Evolutionary conservation across 2,113 vertebrate species (phyloP), one percentile per base, ranked within the genome.

Genomic region (Aptenodytes forsteri): DNA sequence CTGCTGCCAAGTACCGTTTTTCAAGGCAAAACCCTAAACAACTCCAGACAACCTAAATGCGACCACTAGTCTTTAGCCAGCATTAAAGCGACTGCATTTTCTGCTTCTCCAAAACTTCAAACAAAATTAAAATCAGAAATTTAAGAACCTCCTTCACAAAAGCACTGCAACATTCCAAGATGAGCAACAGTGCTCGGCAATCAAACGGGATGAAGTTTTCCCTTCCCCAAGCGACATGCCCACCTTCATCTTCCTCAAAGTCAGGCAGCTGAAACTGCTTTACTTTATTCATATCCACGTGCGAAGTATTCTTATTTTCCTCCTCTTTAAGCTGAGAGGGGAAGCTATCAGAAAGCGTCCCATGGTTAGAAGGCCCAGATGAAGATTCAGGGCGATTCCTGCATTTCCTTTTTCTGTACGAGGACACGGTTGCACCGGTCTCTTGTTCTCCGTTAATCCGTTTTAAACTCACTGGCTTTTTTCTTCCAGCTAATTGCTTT

Each of bases 181-280:
- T 3, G 29, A n/a, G 19, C 3, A 4, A 23, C 50, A 36, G n/a
- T 0, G 26, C 50, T 13, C 4, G 1, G 8, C 25, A 13, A 21
- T 11, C 36, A 17, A 23, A 3, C 0, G 11, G 27, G 34, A 75
- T 2, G 34, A 71, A 32, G 36, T 3, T 12, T 64, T 22, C 47
- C 76, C 65, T 3, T 27, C 58, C 83, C 88, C 27, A 8, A 13
- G n/a, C 5, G 2, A 61, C 7, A 6, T 49, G 26, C 61, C 30
- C 97, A 98, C 98, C 98, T 98, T 97, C 97, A 15, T 86, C 93
- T 10, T 91, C 89, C 75, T 96, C 92, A 4, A 70, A 75, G 40
- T 90, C 95, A 7, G 61, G 87, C 49, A 69, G 78, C 32, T 32
- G 77, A 18, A 79, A 71, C 2, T 4, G 18, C 36, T 78, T 23